phyloP scores from a whole-genome alignment of 2,888 invertebrate genomes.

The Drosophila austrosaltans region DNA sequence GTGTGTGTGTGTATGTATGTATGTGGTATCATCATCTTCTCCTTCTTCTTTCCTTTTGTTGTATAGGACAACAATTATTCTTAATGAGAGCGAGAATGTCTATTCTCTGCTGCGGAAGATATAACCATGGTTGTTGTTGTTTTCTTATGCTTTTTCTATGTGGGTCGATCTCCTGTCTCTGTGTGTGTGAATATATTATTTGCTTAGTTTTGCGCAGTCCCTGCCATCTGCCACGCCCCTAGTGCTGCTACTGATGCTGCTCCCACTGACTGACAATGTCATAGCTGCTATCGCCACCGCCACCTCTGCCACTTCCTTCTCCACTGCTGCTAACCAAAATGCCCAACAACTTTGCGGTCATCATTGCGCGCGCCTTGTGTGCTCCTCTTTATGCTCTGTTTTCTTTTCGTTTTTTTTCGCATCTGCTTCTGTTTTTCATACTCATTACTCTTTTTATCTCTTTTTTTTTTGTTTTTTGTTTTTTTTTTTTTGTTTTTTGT shows the following conservation, averaged over 20 bases:
- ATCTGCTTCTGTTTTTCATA: constrained; percentile 28
- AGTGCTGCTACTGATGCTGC: neutral
- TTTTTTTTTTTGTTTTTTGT: constrained; percentile 50
- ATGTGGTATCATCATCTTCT: no score
- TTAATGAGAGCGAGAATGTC: neutral
- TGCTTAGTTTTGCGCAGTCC: constrained; percentile 37
- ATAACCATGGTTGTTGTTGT: constrained; percentile 36
- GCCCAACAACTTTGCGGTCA: constrained; percentile 48
- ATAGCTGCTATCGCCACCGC: constrained; percentile 10
- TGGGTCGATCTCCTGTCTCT: constrained; percentile 1
- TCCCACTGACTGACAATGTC: no score
- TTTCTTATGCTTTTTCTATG: neutral
- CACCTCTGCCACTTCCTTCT: neutral
- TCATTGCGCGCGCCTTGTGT: constrained; percentile 42
- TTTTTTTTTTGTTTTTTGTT: constrained; percentile 15
- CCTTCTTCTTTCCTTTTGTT: no score
- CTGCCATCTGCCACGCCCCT: constrained; percentile 19
- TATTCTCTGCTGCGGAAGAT: constrained; percentile 42
- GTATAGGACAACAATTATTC: no score
- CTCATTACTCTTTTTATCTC: constrained; percentile 24
- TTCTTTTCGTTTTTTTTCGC: constrained; percentile 27
- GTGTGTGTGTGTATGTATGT: neutral
- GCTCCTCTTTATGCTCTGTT: constrained; percentile 49
- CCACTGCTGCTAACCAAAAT: constrained; percentile 43
- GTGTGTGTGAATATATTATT: neutral